phyloP scores from a whole-genome alignment of 2,797 vertebrate species.

The Rhadinocentrus ornatus region DNA sequence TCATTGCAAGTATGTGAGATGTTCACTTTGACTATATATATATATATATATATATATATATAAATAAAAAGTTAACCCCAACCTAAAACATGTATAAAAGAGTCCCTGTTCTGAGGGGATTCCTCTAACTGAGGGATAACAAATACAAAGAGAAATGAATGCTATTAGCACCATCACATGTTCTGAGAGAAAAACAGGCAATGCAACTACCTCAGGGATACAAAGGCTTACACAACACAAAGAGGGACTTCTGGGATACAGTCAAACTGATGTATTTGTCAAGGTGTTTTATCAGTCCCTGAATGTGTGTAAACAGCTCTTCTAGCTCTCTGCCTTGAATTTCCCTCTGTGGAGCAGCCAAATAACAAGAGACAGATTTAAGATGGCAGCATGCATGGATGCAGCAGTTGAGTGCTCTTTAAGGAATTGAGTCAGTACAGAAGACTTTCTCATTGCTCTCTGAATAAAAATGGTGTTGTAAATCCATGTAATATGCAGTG shows the following conservation, averaged over 20 bases:
- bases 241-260: conserved; percentile 21
- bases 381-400: conserved; percentile 1
- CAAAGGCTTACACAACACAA: conserved; percentile 33
- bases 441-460: conserved; percentile 37
- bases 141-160: conserved; percentile 30
- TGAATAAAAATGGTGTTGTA: conserved; percentile 63
- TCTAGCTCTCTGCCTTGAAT: conserved; percentile 29
- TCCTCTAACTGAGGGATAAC: conserved; percentile 4
- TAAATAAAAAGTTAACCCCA: conserved; percentile 14
- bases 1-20: background rate
- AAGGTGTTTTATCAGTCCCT: conserved; percentile 25
- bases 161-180: conserved; percentile 38
- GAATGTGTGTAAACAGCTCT: conserved; percentile 16
- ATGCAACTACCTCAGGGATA: conserved; percentile 18
- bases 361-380: conserved; percentile 56
- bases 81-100: background rate
- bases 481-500: conserved; percentile 63
- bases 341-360: conserved; percentile 38
- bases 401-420: background rate
- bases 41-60: too few species aligned
- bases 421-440: conserved; percentile 39
- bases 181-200: conserved; percentile 26
- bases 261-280: conserved; percentile 26
- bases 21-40: background rate
- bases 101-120: conserved; percentile 15